These are phyloP conservation scores for Myotis findleyi DNA, from an alignment of 2,797 vertebrate species.

Conservation along the genomic window DNA sequence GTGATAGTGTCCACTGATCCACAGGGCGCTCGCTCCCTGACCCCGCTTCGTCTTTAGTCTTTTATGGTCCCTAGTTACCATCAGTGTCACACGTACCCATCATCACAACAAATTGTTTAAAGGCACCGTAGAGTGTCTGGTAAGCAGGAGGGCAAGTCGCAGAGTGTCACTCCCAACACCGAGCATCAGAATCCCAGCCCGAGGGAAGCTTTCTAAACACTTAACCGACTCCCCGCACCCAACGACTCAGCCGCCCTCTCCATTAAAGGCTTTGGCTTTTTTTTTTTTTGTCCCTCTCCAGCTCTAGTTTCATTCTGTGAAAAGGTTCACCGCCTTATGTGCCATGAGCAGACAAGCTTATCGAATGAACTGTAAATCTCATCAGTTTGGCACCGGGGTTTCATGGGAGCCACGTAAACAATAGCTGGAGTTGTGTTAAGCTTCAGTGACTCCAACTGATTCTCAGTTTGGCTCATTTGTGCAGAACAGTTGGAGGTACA, in stretches of 20 bases:
- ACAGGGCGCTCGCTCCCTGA: not conserved
- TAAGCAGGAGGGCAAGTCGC: slow-evolving; percentile 51
- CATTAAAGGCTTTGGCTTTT: slow-evolving; percentile 7
- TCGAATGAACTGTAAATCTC: slow-evolving; percentile 86
- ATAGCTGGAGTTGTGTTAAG: slow-evolving; percentile 81
- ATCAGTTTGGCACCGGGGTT: slow-evolving; percentile 85
- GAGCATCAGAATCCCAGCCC: not conserved
- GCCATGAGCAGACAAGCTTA: slow-evolving; percentile 85
- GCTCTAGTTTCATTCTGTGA: slow-evolving; percentile 79
- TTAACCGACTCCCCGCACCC: not conserved
- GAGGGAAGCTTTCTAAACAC: not conserved
- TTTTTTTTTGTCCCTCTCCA: not conserved
- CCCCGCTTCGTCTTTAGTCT: slow-evolving; percentile 15
- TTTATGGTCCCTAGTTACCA: slow-evolving; percentile 47
- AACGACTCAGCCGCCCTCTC: slow-evolving; percentile 2
- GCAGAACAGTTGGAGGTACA: slow-evolving; percentile 75
- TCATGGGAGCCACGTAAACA: slow-evolving; percentile 81
- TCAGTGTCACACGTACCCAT: slow-evolving; percentile 57
- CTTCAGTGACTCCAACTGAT: slow-evolving; percentile 81
- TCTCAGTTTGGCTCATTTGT: slow-evolving; percentile 82
- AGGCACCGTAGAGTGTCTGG: slow-evolving; percentile 35
- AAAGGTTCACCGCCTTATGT: slow-evolving; percentile 79
- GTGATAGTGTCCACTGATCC: not conserved
- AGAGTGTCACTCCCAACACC: slow-evolving; percentile 19
- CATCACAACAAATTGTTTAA: slow-evolving; percentile 49